These are phyloP conservation scores for Xylocampa areola DNA, from an alignment of 2,888 invertebrate genomes.

Conservation along the genomic window DNA sequence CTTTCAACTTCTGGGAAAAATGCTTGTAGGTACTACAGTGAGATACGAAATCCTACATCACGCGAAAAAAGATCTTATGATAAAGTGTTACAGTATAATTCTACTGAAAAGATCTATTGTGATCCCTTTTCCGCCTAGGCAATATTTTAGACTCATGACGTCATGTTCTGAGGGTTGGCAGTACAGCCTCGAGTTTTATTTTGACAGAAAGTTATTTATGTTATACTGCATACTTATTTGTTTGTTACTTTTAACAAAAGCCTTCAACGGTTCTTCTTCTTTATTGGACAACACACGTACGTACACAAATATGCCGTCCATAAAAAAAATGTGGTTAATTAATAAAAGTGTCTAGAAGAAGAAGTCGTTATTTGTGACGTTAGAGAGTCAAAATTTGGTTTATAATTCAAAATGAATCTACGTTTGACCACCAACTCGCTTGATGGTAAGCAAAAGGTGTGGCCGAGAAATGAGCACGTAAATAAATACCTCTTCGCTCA, in stretches of 20 bases:
- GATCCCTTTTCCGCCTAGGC: constrained; percentile 1
- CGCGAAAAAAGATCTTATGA: constrained; percentile 7
- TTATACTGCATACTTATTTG: background rate
- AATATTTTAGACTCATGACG: constrained; percentile 15
- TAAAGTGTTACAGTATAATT: background rate
- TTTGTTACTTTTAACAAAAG: background rate
- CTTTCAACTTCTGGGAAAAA: constrained; percentile 23
- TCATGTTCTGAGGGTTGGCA: constrained; percentile 8
- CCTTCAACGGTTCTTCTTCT: background rate
- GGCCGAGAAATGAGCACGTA: too few species aligned
- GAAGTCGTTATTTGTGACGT: too few species aligned
- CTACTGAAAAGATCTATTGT: background rate
- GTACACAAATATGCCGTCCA: background rate
- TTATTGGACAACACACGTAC: background rate
- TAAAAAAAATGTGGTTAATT: too few species aligned
- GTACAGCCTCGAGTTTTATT: constrained; percentile 12
- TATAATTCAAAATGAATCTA: too few species aligned
- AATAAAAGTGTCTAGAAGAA: too few species aligned
- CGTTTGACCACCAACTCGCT: too few species aligned
- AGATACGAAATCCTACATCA: constrained; percentile 1
- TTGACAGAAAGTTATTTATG: constrained; percentile 21
- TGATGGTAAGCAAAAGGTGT: too few species aligned
- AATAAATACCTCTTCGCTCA: too few species aligned
- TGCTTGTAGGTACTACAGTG: constrained; percentile 6
- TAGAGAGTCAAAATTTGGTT: too few species aligned